phyloP scores from a whole-genome alignment of 2,888 invertebrate genomes.

The Drosophila macrospina region DNA sequence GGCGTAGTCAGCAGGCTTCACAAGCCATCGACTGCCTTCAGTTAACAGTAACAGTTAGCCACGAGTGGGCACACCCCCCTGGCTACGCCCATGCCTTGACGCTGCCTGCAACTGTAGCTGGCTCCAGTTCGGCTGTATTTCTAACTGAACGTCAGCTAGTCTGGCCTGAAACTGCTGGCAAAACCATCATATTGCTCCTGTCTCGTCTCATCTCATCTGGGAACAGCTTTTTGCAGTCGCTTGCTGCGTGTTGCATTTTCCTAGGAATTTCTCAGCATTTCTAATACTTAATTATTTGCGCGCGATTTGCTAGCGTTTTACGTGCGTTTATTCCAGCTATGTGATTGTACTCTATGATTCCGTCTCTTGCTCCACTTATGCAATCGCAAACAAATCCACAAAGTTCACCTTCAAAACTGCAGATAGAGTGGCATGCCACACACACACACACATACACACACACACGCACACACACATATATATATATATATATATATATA shows the following conservation, averaged over 20 bases:
- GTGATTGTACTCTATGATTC: slow-evolving; percentile 14
- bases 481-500: slow-evolving; percentile 4
- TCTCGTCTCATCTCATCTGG: slow-evolving; percentile 63
- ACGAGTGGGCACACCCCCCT: too few relatives aligned
- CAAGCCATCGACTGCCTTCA: too few relatives aligned
- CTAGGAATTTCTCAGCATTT: slow-evolving; percentile 78
- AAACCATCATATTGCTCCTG: slow-evolving; percentile 1
- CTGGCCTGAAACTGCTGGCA: slow-evolving; percentile 48
- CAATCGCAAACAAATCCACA: slow-evolving; percentile 44
- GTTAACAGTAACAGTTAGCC: too few relatives aligned
- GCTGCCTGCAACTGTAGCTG: slow-evolving; percentile 34
- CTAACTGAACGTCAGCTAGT: slow-evolving; percentile 73
- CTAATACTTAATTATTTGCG: slow-evolving; percentile 81
- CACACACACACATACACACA: neutral
- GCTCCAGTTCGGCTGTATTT: slow-evolving; percentile 74
- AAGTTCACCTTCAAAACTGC: slow-evolving; percentile 60
- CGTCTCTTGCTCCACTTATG: slow-evolving; percentile 52
- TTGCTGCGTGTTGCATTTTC: slow-evolving; percentile 66
- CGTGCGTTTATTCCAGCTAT: slow-evolving; percentile 65
- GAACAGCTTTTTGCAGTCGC: slow-evolving; percentile 62
- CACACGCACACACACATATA: neutral
- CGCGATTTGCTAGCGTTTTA: slow-evolving; percentile 69
- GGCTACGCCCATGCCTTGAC: slow-evolving; percentile 24
- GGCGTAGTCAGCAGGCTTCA: slow-evolving; percentile 25
- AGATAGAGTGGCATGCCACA: slow-evolving; percentile 2